Evolutionary conservation across 2,113 vertebrate species (phyloP).

Genomic region (Oryzias celebensis): DNA sequence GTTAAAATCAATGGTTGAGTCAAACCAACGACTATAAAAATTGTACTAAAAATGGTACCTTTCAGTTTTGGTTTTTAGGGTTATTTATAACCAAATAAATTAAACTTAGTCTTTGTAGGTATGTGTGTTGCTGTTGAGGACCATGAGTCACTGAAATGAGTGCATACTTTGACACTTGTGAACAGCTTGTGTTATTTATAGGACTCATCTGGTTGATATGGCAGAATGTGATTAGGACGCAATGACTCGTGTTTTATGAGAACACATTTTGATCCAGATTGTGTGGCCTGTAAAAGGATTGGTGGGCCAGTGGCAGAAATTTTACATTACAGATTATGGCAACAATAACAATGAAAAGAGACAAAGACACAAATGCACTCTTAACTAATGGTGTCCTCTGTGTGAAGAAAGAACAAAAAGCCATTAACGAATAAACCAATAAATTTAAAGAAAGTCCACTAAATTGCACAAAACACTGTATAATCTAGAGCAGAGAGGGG

Average conservation of each 20-base stretch:
- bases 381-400: conserved; percentile 7
- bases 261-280: conserved; percentile 61
- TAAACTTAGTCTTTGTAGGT: too few relatives aligned
- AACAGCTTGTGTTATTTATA: conserved; percentile 63
- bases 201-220: conserved; percentile 49
- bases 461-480: too few relatives aligned
- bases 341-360: conserved; percentile 32
- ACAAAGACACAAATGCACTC: conserved; percentile 9
- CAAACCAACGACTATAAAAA: too few relatives aligned
- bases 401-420: conserved; percentile 45
- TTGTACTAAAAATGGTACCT: too few relatives aligned
- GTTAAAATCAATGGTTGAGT: too few relatives aligned
- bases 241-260: conserved; percentile 43
- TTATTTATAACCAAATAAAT: too few relatives aligned
- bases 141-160: conserved; percentile 31
- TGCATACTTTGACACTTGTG: conserved; percentile 24
- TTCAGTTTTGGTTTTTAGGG: too few relatives aligned
- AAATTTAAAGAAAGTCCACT: too few relatives aligned
- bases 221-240: conserved; percentile 63
- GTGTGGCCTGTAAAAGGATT: conserved; percentile 42
- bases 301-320: conserved; percentile 27
- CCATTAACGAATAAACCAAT: conserved; percentile 6
- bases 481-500: too few relatives aligned
- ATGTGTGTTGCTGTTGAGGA: too few relatives aligned
- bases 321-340: conserved; percentile 42